Percentiles rank a stretch among this genome's conserved stretches.
Conservation (phyloP, 2,113 vertebrate genomes). For the Corydoras maculifer region DNA sequence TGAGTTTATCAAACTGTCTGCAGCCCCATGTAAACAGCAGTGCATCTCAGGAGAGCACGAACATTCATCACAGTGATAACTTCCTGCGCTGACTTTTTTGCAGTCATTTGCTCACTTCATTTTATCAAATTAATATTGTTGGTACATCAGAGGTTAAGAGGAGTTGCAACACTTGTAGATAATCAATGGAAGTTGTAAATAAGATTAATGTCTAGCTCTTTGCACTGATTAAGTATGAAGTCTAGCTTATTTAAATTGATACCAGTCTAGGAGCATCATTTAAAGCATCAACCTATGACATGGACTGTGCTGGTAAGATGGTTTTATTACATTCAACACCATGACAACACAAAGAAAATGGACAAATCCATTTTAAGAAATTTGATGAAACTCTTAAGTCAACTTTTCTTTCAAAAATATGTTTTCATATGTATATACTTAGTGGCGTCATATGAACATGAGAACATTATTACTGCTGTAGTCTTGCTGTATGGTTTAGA, state of each 20-base stretch:
- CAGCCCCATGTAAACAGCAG: slow-evolving; percentile 56
- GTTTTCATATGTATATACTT: no score
- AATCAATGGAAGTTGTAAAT: slow-evolving; percentile 75
- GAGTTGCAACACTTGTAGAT: slow-evolving; percentile 54
- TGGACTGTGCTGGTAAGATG: not conserved
- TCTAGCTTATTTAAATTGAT: slow-evolving; percentile 54
- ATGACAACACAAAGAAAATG: not conserved
- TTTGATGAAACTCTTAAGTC: not conserved
- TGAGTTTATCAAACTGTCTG: slow-evolving; percentile 59
- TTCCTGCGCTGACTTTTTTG: slow-evolving; percentile 59
- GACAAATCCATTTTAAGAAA: not conserved
- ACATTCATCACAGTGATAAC: slow-evolving; percentile 68
- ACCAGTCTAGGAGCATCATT: slow-evolving; percentile 35
- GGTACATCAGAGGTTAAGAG: slow-evolving; percentile 49
- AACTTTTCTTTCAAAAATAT: not conserved
- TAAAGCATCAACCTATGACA: slow-evolving; percentile 35
- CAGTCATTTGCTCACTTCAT: slow-evolving; percentile 34
- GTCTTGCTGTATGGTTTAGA: no score
- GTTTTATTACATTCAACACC: slow-evolving; percentile 7
- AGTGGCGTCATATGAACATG: no score
- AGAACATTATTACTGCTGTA: no score
- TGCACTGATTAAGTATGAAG: slow-evolving; percentile 62
- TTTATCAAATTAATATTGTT: slow-evolving; percentile 58
- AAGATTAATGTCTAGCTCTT: slow-evolving; percentile 61
- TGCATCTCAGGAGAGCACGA: slow-evolving; percentile 55